Percentiles rank a stretch among this genome's conserved stretches.
phyloP scores from a whole-genome alignment of 1,140 invertebrate genomes.

The Brachionus koreanus region DNA sequence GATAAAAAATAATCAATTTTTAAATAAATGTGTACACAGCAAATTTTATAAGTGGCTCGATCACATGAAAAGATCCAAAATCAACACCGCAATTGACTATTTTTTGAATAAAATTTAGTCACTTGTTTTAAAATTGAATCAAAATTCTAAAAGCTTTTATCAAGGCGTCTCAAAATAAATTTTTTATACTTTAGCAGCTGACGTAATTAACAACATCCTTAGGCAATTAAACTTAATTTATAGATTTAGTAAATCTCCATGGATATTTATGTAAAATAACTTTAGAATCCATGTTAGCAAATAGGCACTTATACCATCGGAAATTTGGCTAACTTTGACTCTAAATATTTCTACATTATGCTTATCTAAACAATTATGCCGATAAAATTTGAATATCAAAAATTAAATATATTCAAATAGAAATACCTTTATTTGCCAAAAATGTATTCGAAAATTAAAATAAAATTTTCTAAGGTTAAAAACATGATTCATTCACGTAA shows the following conservation, averaged over 20 bases:
- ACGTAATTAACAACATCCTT: background rate
- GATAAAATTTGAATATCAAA: background rate
- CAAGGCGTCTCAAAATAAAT: background rate
- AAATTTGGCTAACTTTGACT: background rate
- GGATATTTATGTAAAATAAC: background rate
- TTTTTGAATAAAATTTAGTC: background rate
- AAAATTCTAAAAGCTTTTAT: background rate
- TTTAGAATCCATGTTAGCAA: background rate
- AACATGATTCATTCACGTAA: background rate
- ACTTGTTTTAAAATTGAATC: background rate
- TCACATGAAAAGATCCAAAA: background rate
- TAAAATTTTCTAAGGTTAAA: background rate
- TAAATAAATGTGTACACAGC: background rate
- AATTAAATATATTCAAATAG: background rate
- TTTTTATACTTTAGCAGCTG: background rate
- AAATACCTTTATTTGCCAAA: background rate
- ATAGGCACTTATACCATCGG: background rate
- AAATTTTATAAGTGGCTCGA: background rate
- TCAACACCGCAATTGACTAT: background rate
- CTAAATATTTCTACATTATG: background rate
- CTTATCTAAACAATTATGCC: background rate
- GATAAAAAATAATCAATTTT: background rate
- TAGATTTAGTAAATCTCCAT: background rate
- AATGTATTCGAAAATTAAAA: background rate
- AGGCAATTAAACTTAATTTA: background rate